phyloP scores from a whole-genome alignment of 1,140 invertebrate genomes.

The Atta cephalotes region DNA sequence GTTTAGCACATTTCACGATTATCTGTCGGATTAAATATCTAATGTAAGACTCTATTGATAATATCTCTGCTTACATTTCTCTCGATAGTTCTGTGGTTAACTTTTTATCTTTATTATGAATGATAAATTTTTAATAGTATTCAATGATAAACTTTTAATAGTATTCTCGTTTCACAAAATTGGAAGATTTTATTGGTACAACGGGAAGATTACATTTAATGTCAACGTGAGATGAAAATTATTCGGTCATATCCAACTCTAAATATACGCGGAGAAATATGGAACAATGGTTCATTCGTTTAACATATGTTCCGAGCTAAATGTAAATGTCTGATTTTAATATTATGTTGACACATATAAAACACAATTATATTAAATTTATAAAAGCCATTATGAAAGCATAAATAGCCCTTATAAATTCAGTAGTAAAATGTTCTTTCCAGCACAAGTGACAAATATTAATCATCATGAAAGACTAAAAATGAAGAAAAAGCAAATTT shows the following conservation, averaged over 20 bases:
- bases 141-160: not conserved
- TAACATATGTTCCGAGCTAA: not conserved
- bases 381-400: slow-evolving; percentile 24
- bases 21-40: not conserved
- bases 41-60: not conserved
- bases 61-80: not conserved
- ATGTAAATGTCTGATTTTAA: slow-evolving; percentile 49
- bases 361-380: not conserved
- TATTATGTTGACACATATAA: slow-evolving; percentile 12
- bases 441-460: not conserved
- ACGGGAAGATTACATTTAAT: slow-evolving; percentile 25
- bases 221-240: slow-evolving; percentile 21
- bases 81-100: not conserved
- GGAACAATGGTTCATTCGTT: slow-evolving; percentile 30
- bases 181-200: not conserved
- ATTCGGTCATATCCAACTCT: not conserved
- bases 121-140: not conserved
- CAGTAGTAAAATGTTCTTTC: not conserved
- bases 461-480: not conserved
- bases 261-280: slow-evolving; percentile 31
- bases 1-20: slow-evolving; percentile 2
- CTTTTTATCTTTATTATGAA: not conserved
- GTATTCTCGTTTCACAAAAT: not conserved
- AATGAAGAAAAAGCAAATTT: not conserved
- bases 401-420: not conserved